These are phyloP conservation scores for Sinohyriopsis cumingii DNA, from an alignment of 2,888 invertebrate genomes.

Conservation along the genomic window DNA sequence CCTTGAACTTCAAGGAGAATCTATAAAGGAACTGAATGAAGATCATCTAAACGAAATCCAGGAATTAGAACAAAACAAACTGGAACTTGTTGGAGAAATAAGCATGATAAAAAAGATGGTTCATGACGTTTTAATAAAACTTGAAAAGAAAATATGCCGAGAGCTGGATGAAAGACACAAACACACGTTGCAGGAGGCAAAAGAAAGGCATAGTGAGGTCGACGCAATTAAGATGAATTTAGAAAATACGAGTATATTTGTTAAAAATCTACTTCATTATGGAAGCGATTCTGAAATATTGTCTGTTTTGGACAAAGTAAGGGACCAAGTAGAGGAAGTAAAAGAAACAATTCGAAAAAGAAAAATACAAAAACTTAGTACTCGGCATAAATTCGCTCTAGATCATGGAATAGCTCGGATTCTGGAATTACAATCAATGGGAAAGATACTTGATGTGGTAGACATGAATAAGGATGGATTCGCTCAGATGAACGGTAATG, in stretches of 20 bases:
- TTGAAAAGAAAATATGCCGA: slow-evolving; percentile 38
- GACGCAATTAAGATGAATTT: slow-evolving; percentile 47
- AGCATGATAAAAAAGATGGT: slow-evolving; percentile 35
- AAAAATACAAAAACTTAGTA: slow-evolving; percentile 41
- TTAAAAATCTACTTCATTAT: slow-evolving; percentile 42
- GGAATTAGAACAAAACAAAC: slow-evolving; percentile 41
- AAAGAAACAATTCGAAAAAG: slow-evolving; percentile 41
- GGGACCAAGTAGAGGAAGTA: slow-evolving; percentile 47
- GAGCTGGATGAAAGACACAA: slow-evolving; percentile 43
- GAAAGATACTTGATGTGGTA: slow-evolving; percentile 47
- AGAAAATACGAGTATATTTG: slow-evolving; percentile 41
- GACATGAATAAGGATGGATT: slow-evolving; percentile 47
- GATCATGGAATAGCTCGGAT: slow-evolving; percentile 36
- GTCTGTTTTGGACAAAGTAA: slow-evolving; percentile 46
- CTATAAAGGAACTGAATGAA: slow-evolving; percentile 41
- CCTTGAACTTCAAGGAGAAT: slow-evolving; percentile 35
- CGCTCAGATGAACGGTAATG: slow-evolving; percentile 34
- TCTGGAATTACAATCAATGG: slow-evolving; percentile 38
- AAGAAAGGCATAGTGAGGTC: slow-evolving; percentile 39
- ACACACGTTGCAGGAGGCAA: slow-evolving; percentile 34
- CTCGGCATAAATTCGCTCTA: slow-evolving; percentile 41
- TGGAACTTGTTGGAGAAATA: slow-evolving; percentile 40
- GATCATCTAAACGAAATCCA: slow-evolving; percentile 43
- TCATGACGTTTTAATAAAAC: slow-evolving; percentile 35
- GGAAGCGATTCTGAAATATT: slow-evolving; percentile 51